phyloP scores from a whole-genome alignment of 2,797 vertebrate species.

The Chloroceryle inda region DNA sequence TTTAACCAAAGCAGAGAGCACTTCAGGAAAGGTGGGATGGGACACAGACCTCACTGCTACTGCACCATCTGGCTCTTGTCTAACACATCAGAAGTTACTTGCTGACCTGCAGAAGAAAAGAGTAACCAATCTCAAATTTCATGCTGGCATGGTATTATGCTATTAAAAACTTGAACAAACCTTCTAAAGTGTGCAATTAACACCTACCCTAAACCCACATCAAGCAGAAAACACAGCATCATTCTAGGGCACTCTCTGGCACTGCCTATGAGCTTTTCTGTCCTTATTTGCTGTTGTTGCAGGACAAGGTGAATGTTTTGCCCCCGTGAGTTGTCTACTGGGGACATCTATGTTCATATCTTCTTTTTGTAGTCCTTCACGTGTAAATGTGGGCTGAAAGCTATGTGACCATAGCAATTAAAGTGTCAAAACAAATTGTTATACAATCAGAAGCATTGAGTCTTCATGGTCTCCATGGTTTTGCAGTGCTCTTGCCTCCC shows the following conservation, averaged over 20 bases:
- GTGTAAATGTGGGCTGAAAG: not conserved
- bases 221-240: not conserved
- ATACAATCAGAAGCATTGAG: not conserved
- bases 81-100: not conserved
- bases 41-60: not conserved
- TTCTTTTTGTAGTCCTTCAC: not conserved
- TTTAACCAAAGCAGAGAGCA: not conserved
- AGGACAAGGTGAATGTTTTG: not conserved
- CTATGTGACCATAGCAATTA: not conserved
- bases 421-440: not conserved
- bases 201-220: not conserved
- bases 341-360: not conserved
- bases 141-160: not conserved
- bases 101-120: not conserved
- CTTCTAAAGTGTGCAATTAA: not conserved
- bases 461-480: not conserved
- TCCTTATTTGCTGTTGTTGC: not conserved
- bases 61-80: not conserved
- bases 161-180: not conserved
- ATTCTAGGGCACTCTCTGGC: not conserved
- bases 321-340: accelerated
- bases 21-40: not conserved
- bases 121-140: not conserved
- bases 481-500: not conserved
- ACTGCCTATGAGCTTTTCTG: not conserved